Percentiles rank a stretch among this genome's conserved stretches.
Evolutionary conservation across 2,113 vertebrate species (phyloP).

Genomic region (Pterophyllum scalare): DNA sequence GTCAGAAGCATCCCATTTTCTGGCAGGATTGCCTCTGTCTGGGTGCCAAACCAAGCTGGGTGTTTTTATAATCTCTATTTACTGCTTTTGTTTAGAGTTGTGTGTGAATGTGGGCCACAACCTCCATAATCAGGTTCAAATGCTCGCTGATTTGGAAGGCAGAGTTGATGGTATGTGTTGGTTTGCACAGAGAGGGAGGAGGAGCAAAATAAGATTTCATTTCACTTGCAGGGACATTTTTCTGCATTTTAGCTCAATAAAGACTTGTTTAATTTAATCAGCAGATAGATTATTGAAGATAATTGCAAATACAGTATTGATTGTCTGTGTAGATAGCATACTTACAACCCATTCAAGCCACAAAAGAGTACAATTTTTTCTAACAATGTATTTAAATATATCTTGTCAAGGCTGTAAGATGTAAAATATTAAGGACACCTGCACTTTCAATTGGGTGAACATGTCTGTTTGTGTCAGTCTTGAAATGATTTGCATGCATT

Average conservation of each 20-base stretch:
- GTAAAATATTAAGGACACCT: rapidly evolving
- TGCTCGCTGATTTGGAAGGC: not conserved
- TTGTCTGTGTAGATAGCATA: not conserved
- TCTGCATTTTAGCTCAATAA: not conserved
- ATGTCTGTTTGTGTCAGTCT: not conserved
- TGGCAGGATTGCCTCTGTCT: slow-evolving; percentile 6
- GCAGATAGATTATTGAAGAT: not conserved
- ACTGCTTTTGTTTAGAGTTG: slow-evolving; percentile 29
- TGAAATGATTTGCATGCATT: not conserved
- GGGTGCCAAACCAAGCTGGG: slow-evolving; percentile 25
- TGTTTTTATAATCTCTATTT: slow-evolving; percentile 36
- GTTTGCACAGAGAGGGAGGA: not conserved
- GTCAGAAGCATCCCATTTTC: slow-evolving; percentile 7
- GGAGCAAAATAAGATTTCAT: not conserved
- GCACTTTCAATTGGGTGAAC: not conserved
- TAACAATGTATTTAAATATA: not conserved
- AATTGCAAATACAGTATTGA: not conserved
- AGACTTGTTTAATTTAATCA: rapidly evolving
- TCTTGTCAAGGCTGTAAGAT: not conserved
- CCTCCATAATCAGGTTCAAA: slow-evolving; percentile 41
- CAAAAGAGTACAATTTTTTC: not conserved
- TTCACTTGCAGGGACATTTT: not conserved
- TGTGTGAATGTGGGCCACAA: slow-evolving; percentile 24
- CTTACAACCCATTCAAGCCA: not conserved
- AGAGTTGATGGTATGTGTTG: not conserved